Base-by-base conservation (phyloP, 2,888 invertebrate species). In the Pseudoips prasinana region DNA sequence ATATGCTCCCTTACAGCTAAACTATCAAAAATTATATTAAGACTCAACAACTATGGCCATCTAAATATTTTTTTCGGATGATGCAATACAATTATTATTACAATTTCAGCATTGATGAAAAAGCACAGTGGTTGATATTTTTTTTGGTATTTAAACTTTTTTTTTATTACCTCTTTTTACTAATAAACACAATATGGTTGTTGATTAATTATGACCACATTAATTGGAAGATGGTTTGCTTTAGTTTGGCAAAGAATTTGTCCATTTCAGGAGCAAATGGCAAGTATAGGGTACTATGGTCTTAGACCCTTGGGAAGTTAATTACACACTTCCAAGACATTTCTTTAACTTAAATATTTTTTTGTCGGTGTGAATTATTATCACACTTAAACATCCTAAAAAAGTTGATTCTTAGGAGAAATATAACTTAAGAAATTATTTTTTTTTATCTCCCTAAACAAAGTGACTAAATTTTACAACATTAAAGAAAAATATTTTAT, bases 361-460 rank as follows among this genome's bases (percentile, higher is more conserved):
- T 18, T 18, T 18, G 19, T 52, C 39, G 41, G 48, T 56, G 44
- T 53, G 45, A 43, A 35, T 38, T 37, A 46, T 51, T 53, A 48
- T 47, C 47, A 54, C 61, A 58, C 47, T 42, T 34, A 46, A 7
- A 45, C 43, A 53, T 59, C 50, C 40, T 37, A 52, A 57, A 46
- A 63, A 60, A 68, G 57, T 69, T 69, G 65, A 73, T 67, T 66
- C 74, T 76, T 76, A 75, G 54, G 69, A 72, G 66, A 73, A 73
- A 65, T 62, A 55, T 56, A 61, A 64, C 68, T 73, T 73, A 73
- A 50, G 58, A 64, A 68, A 59, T 64, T 65, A 63, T 61, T 55
- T 57, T 61, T 55, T 57, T 5, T n/a, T 57, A 61, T 62, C 54
- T 58, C 55, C 57, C 55, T 49, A 50, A 47, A 57, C 55, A 63